Conservation (phyloP, 2,797 vertebrate species). For the Melanotaenia maccullochi region DNA sequence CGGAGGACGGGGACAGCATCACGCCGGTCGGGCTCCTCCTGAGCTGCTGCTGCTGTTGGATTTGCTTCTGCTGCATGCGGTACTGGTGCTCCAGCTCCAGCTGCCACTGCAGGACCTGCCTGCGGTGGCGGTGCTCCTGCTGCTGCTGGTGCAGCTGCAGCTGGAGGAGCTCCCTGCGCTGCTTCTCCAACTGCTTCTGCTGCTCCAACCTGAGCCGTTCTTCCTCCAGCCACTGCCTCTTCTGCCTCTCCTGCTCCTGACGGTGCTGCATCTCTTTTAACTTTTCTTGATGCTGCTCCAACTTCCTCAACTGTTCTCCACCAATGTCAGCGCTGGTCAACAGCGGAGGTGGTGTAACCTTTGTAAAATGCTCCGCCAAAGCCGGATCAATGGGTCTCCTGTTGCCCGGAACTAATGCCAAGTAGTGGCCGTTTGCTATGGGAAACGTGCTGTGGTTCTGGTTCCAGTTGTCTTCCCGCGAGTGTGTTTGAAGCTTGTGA, state of each 20-base stretch:
- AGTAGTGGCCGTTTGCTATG: slow-evolving; percentile 76
- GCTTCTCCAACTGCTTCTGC: slow-evolving; percentile 79
- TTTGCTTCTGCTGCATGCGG: slow-evolving; percentile 78
- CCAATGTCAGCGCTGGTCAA: not conserved
- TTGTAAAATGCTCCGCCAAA: slow-evolving; percentile 65
- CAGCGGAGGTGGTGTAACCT: slow-evolving; percentile 23
- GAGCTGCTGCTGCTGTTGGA: slow-evolving; percentile 77
- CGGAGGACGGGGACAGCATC: slow-evolving; percentile 81
- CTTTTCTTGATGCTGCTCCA: slow-evolving; percentile 75
- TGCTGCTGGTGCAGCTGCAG: slow-evolving; percentile 79
- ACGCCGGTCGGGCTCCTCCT: slow-evolving; percentile 70
- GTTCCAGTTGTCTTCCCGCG: slow-evolving; percentile 69
- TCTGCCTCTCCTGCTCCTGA: slow-evolving; percentile 72
- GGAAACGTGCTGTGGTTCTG: slow-evolving; percentile 57
- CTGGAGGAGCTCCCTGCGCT: slow-evolving; percentile 81
- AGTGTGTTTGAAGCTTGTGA: slow-evolving; percentile 34
- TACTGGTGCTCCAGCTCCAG: slow-evolving; percentile 80
- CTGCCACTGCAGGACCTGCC: slow-evolving; percentile 79
- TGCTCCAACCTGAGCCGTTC: slow-evolving; percentile 72
- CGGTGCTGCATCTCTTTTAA: slow-evolving; percentile 68
- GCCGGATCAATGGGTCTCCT: slow-evolving; percentile 74
- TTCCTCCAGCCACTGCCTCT: slow-evolving; percentile 76
- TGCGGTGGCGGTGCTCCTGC: slow-evolving; percentile 75
- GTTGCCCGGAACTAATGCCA: slow-evolving; percentile 77
- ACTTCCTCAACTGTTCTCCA: slow-evolving; percentile 64